Percentiles rank a stretch among this genome's conserved stretches.
Evolutionary conservation across 2,888 invertebrate species (phyloP).

Genomic region (Dicyrtoma fusca): DNA sequence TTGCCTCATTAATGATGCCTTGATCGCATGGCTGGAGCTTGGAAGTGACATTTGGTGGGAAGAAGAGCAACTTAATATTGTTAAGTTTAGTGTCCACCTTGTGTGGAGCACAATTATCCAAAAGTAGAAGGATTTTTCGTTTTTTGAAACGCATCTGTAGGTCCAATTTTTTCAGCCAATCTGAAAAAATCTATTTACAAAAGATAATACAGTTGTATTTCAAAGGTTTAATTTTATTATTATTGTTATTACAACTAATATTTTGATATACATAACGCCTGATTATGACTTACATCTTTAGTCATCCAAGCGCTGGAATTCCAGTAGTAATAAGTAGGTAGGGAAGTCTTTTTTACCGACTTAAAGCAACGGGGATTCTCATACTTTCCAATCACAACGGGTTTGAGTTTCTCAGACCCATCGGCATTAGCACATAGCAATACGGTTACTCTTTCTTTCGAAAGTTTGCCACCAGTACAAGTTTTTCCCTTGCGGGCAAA

Average conservation of each 20-base stretch:
- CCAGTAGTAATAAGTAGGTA: conserved; percentile 50
- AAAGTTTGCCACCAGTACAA: conserved; percentile 13
- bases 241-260: not conserved
- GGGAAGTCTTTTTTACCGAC: conserved; percentile 4
- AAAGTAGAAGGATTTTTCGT: conserved; percentile 5
- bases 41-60: not conserved
- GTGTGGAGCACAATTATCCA: not conserved
- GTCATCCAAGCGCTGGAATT: conserved; percentile 59
- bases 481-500: conserved; percentile 7
- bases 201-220: not conserved
- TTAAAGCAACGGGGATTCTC: conserved; percentile 41
- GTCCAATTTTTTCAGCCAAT: not conserved
- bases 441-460: conserved; percentile 32
- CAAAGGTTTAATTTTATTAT: not conserved
- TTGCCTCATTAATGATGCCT: not conserved
- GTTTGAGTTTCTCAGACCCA: conserved; percentile 43
- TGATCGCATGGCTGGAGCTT: not conserved
- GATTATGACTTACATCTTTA: conserved; percentile 46
- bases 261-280: no score
- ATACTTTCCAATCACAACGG: conserved; percentile 42
- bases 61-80: not conserved
- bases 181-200: not conserved
- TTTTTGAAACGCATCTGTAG: not conserved
- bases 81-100: no score
- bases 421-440: conserved; percentile 38